phyloP scores from a whole-genome alignment of 2,113 vertebrate genomes.

The Fukomys damarensis region DNA sequence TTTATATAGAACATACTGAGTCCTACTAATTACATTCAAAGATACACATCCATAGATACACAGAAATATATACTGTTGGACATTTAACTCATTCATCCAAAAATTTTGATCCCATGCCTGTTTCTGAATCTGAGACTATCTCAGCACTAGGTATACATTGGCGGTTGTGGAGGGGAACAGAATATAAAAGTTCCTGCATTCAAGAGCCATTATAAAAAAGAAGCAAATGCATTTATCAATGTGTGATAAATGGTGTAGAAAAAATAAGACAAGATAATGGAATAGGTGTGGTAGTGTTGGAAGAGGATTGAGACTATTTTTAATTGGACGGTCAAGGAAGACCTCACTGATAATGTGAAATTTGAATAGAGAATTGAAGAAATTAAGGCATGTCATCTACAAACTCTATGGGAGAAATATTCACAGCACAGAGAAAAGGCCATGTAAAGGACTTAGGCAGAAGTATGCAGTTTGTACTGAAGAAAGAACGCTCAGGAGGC shows the following conservation, averaged over 20 bases:
- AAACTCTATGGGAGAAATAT: background rate
- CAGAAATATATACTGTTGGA: background rate
- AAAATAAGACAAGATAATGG: background rate
- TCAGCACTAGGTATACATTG: background rate
- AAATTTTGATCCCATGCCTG: background rate
- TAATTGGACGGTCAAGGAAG: background rate
- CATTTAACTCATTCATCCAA: background rate
- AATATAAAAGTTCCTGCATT: background rate
- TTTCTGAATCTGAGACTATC: conserved; percentile 26
- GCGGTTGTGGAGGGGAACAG: background rate
- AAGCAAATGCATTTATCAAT: background rate
- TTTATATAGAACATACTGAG: background rate
- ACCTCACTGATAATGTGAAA: background rate
- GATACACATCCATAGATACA: background rate
- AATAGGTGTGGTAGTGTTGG: background rate
- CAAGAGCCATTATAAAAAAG: background rate
- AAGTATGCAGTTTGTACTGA: background rate
- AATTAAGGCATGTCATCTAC: background rate
- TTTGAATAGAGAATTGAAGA: background rate
- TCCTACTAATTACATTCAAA: background rate
- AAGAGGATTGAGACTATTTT: background rate
- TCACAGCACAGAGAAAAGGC: background rate
- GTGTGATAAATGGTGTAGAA: background rate
- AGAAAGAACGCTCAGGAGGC: background rate
- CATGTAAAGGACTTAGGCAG: background rate